These are phyloP conservation scores for Cossypha heuglini DNA, from an alignment of 2,797 vertebrate species.

Conservation along the genomic window DNA sequence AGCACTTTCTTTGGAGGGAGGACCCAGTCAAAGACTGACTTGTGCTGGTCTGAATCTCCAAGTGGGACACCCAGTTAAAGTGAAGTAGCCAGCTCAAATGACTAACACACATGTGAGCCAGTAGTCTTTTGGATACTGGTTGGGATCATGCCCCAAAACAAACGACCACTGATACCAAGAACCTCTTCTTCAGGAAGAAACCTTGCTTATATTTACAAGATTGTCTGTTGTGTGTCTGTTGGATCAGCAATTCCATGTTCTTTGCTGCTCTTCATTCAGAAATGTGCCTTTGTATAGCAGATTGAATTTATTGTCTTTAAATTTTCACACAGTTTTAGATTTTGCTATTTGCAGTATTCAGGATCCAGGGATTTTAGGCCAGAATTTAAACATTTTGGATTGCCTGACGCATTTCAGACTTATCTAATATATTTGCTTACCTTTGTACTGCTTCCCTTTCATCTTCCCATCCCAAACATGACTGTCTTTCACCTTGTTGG, in stretches of 20 bases:
- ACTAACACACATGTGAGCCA: not conserved
- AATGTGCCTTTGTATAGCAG: fast-evolving
- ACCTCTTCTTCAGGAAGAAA: not conserved
- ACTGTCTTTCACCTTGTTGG: not conserved
- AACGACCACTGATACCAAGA: not conserved
- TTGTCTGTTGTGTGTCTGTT: not conserved
- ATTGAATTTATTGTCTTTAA: not conserved
- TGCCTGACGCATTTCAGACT: not conserved
- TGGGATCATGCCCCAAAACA: not conserved
- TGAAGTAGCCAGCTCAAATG: not conserved
- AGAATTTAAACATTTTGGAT: not conserved
- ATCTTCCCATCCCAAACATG: not conserved
- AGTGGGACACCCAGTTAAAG: not conserved
- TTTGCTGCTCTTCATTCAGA: not conserved
- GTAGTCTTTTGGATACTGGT: not conserved
- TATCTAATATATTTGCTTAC: not conserved
- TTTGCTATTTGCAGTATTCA: not conserved
- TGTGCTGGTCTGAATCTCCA: not conserved
- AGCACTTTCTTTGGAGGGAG: not conserved
- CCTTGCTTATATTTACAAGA: not conserved
- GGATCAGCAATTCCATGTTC: not conserved
- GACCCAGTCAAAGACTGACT: not conserved
- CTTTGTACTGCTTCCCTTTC: not conserved
- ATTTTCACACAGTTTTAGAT: not conserved
- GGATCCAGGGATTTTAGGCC: not conserved